Base-by-base conservation (phyloP, 2,888 invertebrate genomes). In the Zonitis immaculata region DNA sequence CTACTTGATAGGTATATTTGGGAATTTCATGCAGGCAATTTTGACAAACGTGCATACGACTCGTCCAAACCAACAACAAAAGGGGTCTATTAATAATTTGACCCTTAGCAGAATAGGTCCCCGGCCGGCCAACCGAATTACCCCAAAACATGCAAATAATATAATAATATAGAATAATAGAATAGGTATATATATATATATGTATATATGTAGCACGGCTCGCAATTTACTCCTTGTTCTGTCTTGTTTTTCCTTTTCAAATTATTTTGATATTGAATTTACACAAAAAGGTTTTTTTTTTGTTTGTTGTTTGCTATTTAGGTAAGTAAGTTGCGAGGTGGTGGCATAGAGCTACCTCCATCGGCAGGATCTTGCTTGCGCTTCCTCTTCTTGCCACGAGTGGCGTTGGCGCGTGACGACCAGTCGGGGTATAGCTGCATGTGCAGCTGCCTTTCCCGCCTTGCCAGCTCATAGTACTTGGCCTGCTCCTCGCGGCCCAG, bases 401-500 rank as follows among this genome's bases (percentile, higher is more conserved):
- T 95, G 85, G 98, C 96, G 80, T n/a, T n/a, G n/a, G n/a, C n/a
- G n/a, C n/a, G n/a, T n/a, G n/a, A n/a, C n/a, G n/a, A n/a, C 98
- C 98, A 99, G 78, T 96, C 95, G 73, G 99, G 99, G 82, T 99
- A 97, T 82, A 95, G 87, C 86, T 97, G 95, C 89, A 95, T 92
- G 86, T 99, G 99, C 73, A 96, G 89, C 83, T 98, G 96, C 79
- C 98, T 89, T 84, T 99, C 99, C 84, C 96, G 95, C 77, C 97
- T 86, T 80, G 98, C 98, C 88, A 96, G 95, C 86, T 98, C 97
- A 86, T 98, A 99, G 89, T 99, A 99, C 85, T 97, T 97, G 82
- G 95, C 93, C 85, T 99, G 99, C 84, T 99, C 98, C 83, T 96
- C 95, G 80, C 97, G 90, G 82, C 95, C 93, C 85, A 99, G 88